These are phyloP conservation scores for Aphidoletes aphidimyza DNA, from an alignment of 2,888 invertebrate species.

Conservation along the genomic window DNA sequence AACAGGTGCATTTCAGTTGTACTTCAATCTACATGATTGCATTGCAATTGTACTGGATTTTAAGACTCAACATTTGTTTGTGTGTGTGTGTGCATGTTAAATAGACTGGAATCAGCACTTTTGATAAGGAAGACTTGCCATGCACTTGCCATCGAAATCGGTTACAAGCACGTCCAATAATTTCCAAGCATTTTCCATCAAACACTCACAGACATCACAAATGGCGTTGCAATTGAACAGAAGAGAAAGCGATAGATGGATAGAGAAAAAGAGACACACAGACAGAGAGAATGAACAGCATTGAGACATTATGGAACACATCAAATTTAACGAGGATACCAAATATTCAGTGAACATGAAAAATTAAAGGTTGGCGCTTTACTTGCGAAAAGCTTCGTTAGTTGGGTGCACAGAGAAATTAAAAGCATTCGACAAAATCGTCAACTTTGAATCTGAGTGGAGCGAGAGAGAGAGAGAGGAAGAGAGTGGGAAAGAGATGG, in stretches of 20 bases:
- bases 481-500: no score
- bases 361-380: constrained; percentile 26
- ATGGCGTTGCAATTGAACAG: not conserved
- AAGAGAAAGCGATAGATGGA: not conserved
- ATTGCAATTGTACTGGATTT: not conserved
- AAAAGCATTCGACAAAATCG: not conserved
- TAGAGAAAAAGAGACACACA: not conserved
- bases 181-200: not conserved
- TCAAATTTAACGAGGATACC: not conserved
- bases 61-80: not conserved
- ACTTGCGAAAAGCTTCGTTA: not conserved
- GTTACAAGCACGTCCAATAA: constrained; percentile 17
- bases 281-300: not conserved
- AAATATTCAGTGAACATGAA: constrained; percentile 32
- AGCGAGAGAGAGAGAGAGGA: no score
- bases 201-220: not conserved
- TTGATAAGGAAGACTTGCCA: constrained; percentile 3
- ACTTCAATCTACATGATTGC: not conserved
- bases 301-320: not conserved
- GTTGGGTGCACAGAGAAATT: not conserved
- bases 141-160: not conserved
- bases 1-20: not conserved
- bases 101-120: constrained; percentile 33
- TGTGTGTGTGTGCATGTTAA: not conserved
- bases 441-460: no score